Percentiles rank a stretch among this genome's conserved stretches.
Conservation (phyloP, 2,797 vertebrate genomes). For the Eupleurogrammus muticus region DNA sequence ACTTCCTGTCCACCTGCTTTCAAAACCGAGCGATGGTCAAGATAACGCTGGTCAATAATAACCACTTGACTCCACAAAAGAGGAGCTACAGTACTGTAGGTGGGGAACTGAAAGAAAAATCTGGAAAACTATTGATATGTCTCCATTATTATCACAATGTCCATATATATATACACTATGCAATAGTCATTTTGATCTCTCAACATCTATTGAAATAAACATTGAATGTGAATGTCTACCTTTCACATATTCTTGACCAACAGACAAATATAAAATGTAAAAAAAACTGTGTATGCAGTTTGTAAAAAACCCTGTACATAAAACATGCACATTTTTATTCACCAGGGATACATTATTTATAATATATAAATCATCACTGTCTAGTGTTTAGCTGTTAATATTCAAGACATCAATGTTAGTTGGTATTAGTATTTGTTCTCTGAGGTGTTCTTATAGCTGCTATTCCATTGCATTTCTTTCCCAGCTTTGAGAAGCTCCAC, state of each 20-base stretch:
- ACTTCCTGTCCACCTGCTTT: constrained; percentile 53
- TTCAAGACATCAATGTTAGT: constrained; percentile 7
- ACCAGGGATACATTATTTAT: not conserved
- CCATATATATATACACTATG: not conserved
- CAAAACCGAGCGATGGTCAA: constrained; percentile 40
- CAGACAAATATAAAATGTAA: no score
- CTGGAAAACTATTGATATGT: not conserved
- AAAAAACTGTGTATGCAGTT: not conserved
- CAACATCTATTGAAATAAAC: not conserved
- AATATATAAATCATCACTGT: not conserved
- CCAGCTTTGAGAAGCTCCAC: constrained; percentile 7
- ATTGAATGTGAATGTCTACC: not conserved
- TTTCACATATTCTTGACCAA: not conserved
- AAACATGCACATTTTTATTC: constrained; percentile 7
- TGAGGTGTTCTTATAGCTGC: constrained; percentile 1
- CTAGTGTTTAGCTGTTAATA: not conserved
- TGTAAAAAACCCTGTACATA: not conserved
- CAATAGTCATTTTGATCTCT: no score
- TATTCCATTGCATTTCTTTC: constrained; percentile 8
- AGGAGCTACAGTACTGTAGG: not conserved
- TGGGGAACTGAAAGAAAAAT: not conserved
- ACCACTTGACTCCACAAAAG: constrained; percentile 27
- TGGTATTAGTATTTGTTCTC: constrained; percentile 16
- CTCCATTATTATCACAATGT: not conserved
- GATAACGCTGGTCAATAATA: constrained; percentile 58